Percentiles rank a stretch among this genome's conserved stretches.
Evolutionary conservation across 2,888 invertebrate genomes (phyloP).

Genomic region (Drosophila mercatorum): DNA sequence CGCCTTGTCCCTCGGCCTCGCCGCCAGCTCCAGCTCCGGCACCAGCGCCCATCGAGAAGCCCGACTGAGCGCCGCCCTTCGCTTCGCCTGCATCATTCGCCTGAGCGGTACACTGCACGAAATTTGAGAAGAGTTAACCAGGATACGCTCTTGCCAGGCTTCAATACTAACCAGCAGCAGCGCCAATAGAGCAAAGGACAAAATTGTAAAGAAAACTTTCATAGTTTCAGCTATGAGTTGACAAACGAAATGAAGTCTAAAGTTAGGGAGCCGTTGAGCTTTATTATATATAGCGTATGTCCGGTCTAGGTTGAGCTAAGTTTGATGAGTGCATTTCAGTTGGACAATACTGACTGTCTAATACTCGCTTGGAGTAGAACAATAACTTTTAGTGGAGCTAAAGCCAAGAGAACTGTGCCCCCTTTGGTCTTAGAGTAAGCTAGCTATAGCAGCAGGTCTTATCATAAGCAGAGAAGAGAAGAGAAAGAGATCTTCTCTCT

Average conservation of each 20-base stretch:
- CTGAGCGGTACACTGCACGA: slow-evolving; percentile 24
- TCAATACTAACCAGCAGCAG: slow-evolving; percentile 39
- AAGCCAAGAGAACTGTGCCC: too few relatives aligned
- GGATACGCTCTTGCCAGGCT: background rate
- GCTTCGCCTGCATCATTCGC: background rate
- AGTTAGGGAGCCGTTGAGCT: background rate
- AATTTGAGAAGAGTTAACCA: background rate
- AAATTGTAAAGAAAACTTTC: slow-evolving; percentile 25
- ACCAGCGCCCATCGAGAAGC: slow-evolving; percentile 28
- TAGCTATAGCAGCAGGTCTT: background rate
- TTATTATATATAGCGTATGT: slow-evolving; percentile 35
- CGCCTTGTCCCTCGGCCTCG: slow-evolving; percentile 7
- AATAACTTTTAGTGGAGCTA: background rate
- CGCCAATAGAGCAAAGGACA: slow-evolving; percentile 12
- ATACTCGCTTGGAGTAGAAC: background rate
- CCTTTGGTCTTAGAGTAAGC: background rate
- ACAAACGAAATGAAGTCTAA: background rate
- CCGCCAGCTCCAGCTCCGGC: slow-evolving; percentile 37
- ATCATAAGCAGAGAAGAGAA: background rate
- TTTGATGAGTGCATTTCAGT: background rate
- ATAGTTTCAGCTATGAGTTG: slow-evolving; percentile 15
- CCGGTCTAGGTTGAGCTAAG: background rate
- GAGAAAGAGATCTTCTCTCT: too few relatives aligned
- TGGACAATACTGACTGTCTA: background rate
- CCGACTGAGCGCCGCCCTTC: slow-evolving; percentile 45